Evolutionary conservation across 1,140 invertebrate genomes (phyloP), one percentile per base, ranked within the genome.

Genomic region (Cyclargus thomasi): DNA sequence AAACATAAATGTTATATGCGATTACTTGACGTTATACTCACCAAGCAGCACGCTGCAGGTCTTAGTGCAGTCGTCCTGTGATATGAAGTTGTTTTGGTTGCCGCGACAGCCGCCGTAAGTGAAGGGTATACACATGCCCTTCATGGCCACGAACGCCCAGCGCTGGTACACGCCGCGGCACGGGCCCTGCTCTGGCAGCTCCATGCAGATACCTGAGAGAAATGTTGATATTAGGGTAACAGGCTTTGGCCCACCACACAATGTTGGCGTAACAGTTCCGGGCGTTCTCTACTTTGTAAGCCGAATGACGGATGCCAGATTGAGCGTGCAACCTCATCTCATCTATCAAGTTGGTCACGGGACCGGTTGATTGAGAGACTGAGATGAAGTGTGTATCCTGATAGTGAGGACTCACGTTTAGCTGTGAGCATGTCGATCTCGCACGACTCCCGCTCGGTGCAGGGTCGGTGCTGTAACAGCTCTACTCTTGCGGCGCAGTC

Each of bases 81-180:
- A 95, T 65, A 95, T 89, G 90, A 97, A 98, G 89, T 97, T 97
- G 84, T 98, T 98, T 75, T 93, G 92, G 85, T 96, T 97, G n/a
- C 96, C 96, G 53, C 95, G 92, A 80, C 98, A 99, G 57, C 97
- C 97, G 18, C 96, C 95, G 89, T 97, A 99, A 20, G 90, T 91
- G 83, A 99, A 99, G 20, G 94, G 93, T 21, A 95, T 88, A 83
- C 97, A 99, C 82, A 93, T 95, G 63, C 93, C 90, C 76, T 94
- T 94, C 21, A 90, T 86, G 0, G 92, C 78, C 82, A 97, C 94
- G 88, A 95, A 99, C 65, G 95, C 94, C 95, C 95, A 99, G 57
- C 96, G 92, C 73, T 94, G 93, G 80, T 96, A 97, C 73, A 93
- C 92, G 1, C 96, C 96, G 64, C 95, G 92, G 82, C 98, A 99